A percentile compares a stretch with the other conserved stretches of the same genome.
Conservation (phyloP, 2,797 vertebrate species). For the Ateles fusciceps region DNA sequence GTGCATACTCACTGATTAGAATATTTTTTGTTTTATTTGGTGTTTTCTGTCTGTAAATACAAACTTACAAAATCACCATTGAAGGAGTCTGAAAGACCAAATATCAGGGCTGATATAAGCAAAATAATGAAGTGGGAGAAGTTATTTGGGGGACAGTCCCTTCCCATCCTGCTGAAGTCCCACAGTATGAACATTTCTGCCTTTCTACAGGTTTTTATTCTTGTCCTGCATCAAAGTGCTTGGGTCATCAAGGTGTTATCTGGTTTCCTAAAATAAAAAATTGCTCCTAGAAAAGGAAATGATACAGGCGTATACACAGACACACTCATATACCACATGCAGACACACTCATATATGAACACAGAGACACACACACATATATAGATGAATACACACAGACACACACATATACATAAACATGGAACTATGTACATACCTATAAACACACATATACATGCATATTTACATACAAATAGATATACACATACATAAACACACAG, state of each 20-base stretch:
- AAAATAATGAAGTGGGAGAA: not conserved
- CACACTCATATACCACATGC: accelerated
- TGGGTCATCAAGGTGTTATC: not conserved
- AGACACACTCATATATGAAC: too few relatives aligned
- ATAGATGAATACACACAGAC: not conserved
- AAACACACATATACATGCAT: not conserved
- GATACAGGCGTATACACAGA: not conserved
- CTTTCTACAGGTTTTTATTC: accelerated
- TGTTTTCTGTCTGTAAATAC: not conserved
- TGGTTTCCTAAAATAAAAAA: not conserved
- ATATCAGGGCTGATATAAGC: not conserved
- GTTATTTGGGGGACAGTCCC: too few relatives aligned
- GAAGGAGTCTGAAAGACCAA: not conserved
- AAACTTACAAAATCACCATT: not conserved
- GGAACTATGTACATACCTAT: not conserved
- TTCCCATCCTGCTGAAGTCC: not conserved
- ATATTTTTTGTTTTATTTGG: not conserved
- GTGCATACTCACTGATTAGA: not conserved
- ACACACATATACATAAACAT: not conserved
- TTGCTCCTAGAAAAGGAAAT: not conserved
- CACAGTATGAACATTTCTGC: not conserved
- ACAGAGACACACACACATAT: not conserved
- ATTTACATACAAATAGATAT: too few relatives aligned
- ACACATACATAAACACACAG: not conserved
- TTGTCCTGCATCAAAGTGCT: not conserved